phyloP scores from a whole-genome alignment of 2,113 vertebrate species.

The Phocoena sinus region DNA sequence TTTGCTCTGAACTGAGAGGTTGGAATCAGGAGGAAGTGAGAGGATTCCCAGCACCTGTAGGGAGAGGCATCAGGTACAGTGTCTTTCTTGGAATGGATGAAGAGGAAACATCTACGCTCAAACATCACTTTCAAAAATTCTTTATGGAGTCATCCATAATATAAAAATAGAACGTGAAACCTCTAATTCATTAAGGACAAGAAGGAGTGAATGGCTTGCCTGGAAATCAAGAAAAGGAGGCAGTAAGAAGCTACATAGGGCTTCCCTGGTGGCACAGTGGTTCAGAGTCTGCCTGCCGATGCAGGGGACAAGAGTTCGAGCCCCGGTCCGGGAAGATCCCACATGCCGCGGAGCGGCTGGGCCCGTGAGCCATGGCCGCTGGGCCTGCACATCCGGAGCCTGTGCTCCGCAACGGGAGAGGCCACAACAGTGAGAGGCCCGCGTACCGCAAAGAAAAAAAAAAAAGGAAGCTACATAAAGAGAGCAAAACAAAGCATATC shows the following conservation, averaged over 20 bases:
- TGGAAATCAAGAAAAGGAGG: neutral
- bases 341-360: too few species aligned
- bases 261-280: too few species aligned
- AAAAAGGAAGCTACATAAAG: neutral
- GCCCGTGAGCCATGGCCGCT: too few species aligned
- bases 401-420: too few species aligned
- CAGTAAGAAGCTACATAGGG: neutral
- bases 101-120: neutral
- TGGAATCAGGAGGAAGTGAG: neutral
- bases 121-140: neutral
- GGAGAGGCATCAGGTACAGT: too few species aligned
- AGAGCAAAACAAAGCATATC: neutral
- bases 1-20: neutral
- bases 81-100: neutral
- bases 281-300: too few species aligned
- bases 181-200: neutral
- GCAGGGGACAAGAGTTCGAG: too few species aligned
- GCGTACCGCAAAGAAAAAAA: too few species aligned
- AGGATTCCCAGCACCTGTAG: neutral
- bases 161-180: neutral
- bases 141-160: accelerated
- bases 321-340: too few species aligned
- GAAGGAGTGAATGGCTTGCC: neutral
- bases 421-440: too few species aligned
- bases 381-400: too few species aligned